Base-by-base conservation (phyloP, 2,888 invertebrate genomes). In the Rhagonycha fulva region DNA sequence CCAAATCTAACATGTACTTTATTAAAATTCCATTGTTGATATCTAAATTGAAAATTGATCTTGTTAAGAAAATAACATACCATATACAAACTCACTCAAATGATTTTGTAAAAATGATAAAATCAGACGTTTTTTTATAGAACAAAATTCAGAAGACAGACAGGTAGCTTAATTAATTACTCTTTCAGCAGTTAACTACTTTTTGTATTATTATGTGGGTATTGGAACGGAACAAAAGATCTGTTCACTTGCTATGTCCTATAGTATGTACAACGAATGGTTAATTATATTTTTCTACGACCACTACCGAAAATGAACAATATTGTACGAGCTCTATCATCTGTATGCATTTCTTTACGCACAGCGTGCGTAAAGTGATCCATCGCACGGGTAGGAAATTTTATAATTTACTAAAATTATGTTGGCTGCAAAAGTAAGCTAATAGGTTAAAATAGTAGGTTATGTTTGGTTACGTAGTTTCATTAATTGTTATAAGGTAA, bases 161-260 rank as follows among this genome's bases (percentile, higher is more conserved):
- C 72, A 67, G 70, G 26, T 61, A 60, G 68, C 28, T 67, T 70
- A 76, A 76, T 72, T 76, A 76, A 76, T 72, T 72, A 70, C 69
- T 72, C 24, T 69, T 72, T 76, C 32, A 30, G 72, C 70, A 60
- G 72, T 66, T 76, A 76, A 76, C 72, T 72, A 76, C n/a, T 62
- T 74, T 75, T 70, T 70, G 68, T 71, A 61, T 74, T 68, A 14
- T 68, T 67, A 30, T 67, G 70, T 69, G 76, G 23, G 69, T 70
- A 72, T 69, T 66, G 62, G 69, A 68, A 63, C 69, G 76, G 72
- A 68, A 76, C 72, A 69, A 70, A 75, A 75, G 62, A 14, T 74
- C 61, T 62, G 32, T 63, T 47, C 62, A 26, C 62, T 62, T 23
- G 24, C 60, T 28, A 24, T 61, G 74, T 68, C 19, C 62, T 62